These are phyloP conservation scores for Temnothorax ravouxi DNA, from an alignment of 2,888 invertebrate species.

Conservation along the genomic window DNA sequence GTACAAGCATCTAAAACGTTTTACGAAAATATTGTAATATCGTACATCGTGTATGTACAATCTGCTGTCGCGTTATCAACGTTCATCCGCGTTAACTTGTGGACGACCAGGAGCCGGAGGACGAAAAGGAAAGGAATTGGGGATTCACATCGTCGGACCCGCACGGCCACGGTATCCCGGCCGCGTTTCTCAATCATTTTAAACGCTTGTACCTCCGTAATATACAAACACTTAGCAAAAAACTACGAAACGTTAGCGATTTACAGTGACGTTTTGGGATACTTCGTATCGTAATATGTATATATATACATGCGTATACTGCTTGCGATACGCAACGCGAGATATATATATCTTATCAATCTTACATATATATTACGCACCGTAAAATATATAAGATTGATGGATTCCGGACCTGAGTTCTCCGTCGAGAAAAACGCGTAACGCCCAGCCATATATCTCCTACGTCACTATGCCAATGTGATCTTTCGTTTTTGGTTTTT, in stretches of 20 bases:
- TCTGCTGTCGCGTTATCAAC: constrained; percentile 22
- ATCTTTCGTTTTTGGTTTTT: constrained; percentile 12
- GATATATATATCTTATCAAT: constrained; percentile 26
- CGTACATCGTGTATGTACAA: constrained; percentile 32
- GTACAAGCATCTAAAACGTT: constrained; percentile 58
- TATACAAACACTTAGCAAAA: constrained; percentile 43
- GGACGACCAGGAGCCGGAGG: constrained; percentile 11
- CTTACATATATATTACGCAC: constrained; percentile 15
- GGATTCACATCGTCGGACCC: not conserved
- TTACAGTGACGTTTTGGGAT: constrained; percentile 54
- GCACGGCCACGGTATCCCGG: not conserved
- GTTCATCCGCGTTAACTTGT: constrained; percentile 7
- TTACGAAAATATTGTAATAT: constrained; percentile 47
- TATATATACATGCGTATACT: constrained; percentile 4
- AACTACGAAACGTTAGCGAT: constrained; percentile 45
- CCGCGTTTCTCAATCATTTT: constrained; percentile 42
- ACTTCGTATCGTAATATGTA: not conserved
- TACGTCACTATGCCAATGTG: constrained; percentile 50
- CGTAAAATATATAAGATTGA: constrained; percentile 23
- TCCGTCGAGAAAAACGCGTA: constrained; percentile 16
- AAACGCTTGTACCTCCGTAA: constrained; percentile 54
- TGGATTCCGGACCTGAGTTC: constrained; percentile 12
- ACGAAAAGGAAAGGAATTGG: not conserved
- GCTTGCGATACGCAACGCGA: not conserved
- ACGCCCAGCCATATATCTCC: not conserved